Conservation (phyloP, 2,797 vertebrate genomes). For the Tadarida brasiliensis region DNA sequence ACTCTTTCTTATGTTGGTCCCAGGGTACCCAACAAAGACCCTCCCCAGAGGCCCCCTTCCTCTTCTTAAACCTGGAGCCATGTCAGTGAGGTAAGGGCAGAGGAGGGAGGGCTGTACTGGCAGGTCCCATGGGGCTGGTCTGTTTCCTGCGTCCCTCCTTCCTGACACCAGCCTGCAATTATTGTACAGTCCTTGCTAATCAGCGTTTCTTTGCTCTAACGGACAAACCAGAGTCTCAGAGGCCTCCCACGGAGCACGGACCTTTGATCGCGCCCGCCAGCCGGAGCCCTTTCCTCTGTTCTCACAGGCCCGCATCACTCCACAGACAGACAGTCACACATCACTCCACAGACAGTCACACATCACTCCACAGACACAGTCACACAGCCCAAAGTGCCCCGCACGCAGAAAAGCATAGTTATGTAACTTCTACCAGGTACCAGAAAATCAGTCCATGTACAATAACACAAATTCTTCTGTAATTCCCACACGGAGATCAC, state of each 20-base stretch:
- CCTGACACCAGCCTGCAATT: neutral
- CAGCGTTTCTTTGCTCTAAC: neutral
- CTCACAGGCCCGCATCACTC: neutral
- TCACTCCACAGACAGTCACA: too few species aligned
- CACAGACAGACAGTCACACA: neutral
- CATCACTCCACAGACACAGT: neutral
- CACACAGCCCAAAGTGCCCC: fast-evolving
- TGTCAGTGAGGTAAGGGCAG: neutral
- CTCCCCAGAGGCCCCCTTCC: neutral
- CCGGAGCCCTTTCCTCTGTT: slow-evolving; percentile 48
- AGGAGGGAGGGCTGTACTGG: too few species aligned
- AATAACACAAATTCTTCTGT: neutral
- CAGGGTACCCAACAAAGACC: neutral
- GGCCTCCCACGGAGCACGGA: neutral
- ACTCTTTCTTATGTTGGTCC: neutral
- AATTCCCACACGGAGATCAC: slow-evolving; percentile 6
- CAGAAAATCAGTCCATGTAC: neutral
- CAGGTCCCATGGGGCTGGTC: neutral
- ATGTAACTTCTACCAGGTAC: neutral
- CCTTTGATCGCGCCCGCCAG: neutral
- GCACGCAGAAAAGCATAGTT: neutral
- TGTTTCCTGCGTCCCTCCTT: neutral
- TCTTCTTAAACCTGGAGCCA: neutral
- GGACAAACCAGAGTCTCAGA: neutral
- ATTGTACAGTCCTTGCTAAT: neutral